These are phyloP conservation scores for Podarcis raffonei DNA, from an alignment of 2,113 vertebrate species.

Conservation along the genomic window DNA sequence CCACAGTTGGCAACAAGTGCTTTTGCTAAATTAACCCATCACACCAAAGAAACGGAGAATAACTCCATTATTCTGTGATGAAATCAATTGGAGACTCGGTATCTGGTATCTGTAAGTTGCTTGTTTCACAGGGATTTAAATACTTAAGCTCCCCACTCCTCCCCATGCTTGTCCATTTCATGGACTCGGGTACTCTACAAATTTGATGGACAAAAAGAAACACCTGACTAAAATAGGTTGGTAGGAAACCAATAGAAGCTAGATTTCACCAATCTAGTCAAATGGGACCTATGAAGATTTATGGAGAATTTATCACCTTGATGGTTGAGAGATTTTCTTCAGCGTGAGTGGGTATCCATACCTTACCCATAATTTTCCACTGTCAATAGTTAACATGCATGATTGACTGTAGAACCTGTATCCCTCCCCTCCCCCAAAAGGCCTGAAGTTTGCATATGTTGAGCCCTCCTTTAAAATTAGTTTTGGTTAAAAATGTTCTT, in stretches of 20 bases:
- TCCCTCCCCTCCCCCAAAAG: no score
- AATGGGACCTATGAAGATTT: not conserved
- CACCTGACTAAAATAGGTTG: not conserved
- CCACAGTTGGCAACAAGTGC: not conserved
- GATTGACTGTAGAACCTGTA: no score
- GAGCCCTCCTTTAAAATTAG: not conserved
- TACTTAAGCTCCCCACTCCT: not conserved
- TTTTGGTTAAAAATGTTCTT: not conserved
- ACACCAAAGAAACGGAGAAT: accelerated
- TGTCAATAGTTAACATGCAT: no score
- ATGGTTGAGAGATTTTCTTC: no score
- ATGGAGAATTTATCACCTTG: no score
- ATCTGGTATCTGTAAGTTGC: not conserved
- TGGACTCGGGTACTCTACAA: no score
- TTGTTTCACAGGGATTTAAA: not conserved
- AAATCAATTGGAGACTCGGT: not conserved
- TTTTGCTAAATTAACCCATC: not conserved
- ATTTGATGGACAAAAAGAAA: not conserved
- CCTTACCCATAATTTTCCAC: no score
- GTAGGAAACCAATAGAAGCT: not conserved
- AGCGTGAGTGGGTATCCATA: no score
- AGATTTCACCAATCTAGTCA: not conserved
- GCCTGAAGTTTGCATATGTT: not conserved
- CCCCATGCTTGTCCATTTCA: not conserved
- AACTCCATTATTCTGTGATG: not conserved